A percentile compares a stretch with the other conserved stretches of the same genome.
Conservation (phyloP, 2,888 invertebrate species). For the Ophion costatus region DNA sequence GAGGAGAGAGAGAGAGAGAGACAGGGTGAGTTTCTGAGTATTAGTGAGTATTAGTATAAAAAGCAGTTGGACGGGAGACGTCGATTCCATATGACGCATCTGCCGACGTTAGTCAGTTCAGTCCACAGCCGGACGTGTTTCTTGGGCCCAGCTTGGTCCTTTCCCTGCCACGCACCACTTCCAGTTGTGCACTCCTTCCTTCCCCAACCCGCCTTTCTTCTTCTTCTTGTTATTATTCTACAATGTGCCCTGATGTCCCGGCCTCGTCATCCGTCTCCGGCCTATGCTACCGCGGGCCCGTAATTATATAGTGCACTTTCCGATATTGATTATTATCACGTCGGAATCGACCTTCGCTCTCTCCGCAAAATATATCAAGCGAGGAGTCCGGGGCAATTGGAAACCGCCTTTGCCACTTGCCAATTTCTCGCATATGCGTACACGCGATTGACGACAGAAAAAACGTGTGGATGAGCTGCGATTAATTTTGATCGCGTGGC, state of each 20-base stretch:
- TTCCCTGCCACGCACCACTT: constrained; percentile 58
- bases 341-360: constrained; percentile 46
- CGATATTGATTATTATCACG: constrained; percentile 71
- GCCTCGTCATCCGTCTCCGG: constrained; percentile 63
- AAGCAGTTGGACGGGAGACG: constrained; percentile 62
- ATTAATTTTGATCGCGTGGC: neutral
- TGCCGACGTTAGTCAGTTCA: constrained; percentile 62
- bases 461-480: neutral
- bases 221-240: constrained; percentile 29
- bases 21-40: constrained; percentile 1
- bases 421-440: neutral
- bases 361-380: neutral
- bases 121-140: constrained; percentile 56
- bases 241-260: constrained; percentile 59
- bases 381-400: neutral
- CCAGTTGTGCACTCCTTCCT: constrained; percentile 56
- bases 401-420: neutral
- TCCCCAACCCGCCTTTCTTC: constrained; percentile 19
- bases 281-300: constrained; percentile 47
- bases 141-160: constrained; percentile 49
- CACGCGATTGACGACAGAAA: neutral
- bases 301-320: constrained; percentile 70
- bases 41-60: constrained; percentile 34
- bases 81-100: constrained; percentile 66
- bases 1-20: too few relatives aligned